These are phyloP conservation scores for Pituophis catenifer DNA, from an alignment of 2,113 vertebrate species.

Conservation along the genomic window DNA sequence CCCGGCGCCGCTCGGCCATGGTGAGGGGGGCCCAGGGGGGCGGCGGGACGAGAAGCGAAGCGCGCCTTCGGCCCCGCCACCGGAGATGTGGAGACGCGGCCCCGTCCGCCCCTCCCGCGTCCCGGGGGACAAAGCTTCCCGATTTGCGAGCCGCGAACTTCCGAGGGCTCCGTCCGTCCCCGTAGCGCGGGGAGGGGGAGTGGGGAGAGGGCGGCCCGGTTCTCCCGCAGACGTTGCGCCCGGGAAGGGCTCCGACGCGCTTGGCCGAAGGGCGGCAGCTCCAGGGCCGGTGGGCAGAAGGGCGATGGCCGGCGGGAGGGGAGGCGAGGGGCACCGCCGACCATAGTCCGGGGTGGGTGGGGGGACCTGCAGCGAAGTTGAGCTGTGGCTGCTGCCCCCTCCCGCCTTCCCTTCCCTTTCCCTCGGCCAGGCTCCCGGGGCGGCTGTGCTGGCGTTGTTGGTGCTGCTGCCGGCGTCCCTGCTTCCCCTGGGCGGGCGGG, in stretches of 20 bases:
- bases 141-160: background rate
- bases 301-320: background rate
- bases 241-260: no score
- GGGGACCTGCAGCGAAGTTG: background rate
- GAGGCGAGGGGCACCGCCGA: background rate
- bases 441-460: background rate
- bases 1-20: background rate
- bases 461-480: background rate
- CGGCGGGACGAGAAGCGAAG: background rate
- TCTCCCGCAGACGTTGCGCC: background rate
- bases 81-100: background rate
- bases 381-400: background rate
- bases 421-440: background rate
- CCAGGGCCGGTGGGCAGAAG: background rate
- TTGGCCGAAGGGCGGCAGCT: background rate
- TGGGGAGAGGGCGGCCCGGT: background rate
- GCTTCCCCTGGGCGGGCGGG: background rate
- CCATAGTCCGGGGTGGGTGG: no score
- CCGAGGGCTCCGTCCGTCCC: background rate
- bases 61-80: background rate
- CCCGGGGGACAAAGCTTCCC: background rate
- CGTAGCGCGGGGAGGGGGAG: accelerated
- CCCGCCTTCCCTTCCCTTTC: background rate
- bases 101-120: no score
- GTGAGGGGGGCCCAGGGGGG: background rate